A percentile compares a stretch with the other conserved stretches of the same genome.
Conservation (phyloP, 2,888 invertebrate genomes). For the Coelinius sp. region DNA sequence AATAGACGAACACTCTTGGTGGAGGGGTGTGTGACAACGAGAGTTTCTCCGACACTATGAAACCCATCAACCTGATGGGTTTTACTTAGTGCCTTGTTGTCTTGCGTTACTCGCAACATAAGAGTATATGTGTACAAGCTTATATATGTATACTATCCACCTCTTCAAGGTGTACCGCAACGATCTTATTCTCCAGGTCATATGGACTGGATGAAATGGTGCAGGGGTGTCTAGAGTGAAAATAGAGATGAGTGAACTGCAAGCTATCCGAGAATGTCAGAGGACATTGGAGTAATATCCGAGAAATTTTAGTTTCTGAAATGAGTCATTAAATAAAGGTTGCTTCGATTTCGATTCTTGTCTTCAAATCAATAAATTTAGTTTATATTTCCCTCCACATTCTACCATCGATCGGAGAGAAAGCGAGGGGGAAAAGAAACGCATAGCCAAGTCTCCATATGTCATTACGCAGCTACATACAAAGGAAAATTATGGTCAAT, state of each 20-base stretch:
- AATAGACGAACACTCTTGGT: conserved; percentile 36
- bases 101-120: neutral
- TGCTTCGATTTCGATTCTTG: too few species aligned
- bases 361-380: too few species aligned
- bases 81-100: conserved; percentile 50
- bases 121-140: neutral
- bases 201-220: neutral
- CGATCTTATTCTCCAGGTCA: neutral
- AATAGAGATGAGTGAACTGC: too few species aligned
- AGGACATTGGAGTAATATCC: too few species aligned
- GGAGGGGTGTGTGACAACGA: conserved; percentile 42
- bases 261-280: too few species aligned
- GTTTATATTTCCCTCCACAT: too few species aligned
- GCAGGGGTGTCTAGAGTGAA: too few species aligned
- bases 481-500: neutral
- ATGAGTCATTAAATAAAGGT: too few species aligned
- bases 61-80: conserved; percentile 54
- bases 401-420: too few species aligned
- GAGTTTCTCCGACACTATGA: conserved; percentile 44
- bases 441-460: neutral
- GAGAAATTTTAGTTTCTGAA: too few species aligned
- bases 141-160: neutral
- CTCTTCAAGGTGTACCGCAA: neutral
- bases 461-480: neutral
- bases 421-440: neutral